phyloP scores from a whole-genome alignment of 2,113 vertebrate genomes.

The Misgurnus anguillicaudatus region DNA sequence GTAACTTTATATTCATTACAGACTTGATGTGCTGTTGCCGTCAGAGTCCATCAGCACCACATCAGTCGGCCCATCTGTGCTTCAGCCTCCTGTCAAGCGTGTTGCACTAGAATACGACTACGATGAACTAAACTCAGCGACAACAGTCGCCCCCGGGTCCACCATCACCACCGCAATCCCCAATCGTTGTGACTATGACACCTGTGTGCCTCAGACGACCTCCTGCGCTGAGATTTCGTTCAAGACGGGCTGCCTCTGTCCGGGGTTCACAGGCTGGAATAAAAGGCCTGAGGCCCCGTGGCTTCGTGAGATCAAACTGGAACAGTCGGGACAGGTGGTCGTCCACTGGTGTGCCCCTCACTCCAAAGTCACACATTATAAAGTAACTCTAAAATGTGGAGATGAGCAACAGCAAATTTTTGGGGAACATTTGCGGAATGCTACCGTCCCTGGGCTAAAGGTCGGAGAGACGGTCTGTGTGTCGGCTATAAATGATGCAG shows the following conservation, averaged over 20 bases:
- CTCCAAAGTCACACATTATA: conserved; percentile 68
- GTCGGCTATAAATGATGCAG: conserved; percentile 67
- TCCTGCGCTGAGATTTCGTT: conserved; percentile 56
- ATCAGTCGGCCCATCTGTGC: conserved; percentile 42
- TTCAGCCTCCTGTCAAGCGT: conserved; percentile 50
- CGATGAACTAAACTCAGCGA: not conserved
- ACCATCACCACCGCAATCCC: not conserved
- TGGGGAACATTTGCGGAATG: conserved; percentile 41
- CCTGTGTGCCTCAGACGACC: conserved; percentile 65
- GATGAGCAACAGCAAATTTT: conserved; percentile 25
- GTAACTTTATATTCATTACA: conserved; percentile 23
- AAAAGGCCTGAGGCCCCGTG: conserved; percentile 58
- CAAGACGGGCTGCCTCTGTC: conserved; percentile 66
- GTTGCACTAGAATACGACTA: not conserved
- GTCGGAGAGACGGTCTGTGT: conserved; percentile 72
- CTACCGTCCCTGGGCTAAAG: conserved; percentile 58
- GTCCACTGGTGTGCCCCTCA: conserved; percentile 76
- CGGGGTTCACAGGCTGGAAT: conserved; percentile 64
- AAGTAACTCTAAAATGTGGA: conserved; percentile 58
- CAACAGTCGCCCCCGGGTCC: not conserved
- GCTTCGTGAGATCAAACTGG: conserved; percentile 56
- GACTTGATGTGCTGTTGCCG: conserved; percentile 37
- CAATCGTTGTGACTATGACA: conserved; percentile 58
- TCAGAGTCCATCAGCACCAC: conserved; percentile 18
- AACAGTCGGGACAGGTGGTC: conserved; percentile 49